Evolutionary conservation across 2,113 vertebrate genomes (phyloP), one percentile per base, ranked within the genome.

Genomic region (Peucedramus taeniatus): DNA sequence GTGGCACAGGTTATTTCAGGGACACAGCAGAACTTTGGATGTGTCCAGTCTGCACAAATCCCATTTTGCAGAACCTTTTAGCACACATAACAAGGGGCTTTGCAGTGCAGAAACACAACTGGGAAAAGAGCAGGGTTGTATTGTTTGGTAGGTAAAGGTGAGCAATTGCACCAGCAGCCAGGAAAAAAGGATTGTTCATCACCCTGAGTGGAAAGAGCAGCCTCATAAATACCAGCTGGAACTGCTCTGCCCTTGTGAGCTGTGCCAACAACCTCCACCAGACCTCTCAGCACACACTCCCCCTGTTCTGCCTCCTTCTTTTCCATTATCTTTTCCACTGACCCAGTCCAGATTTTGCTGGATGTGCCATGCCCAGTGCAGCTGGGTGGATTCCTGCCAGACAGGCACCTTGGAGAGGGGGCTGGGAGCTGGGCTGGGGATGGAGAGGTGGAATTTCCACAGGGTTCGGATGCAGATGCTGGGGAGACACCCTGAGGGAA

Each of bases 11-110:
- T 33, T 30, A 49, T 30, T 87, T 42, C 47, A 42, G 63, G 47
- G 5, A 54, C 42, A 12, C 3, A 15, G 49, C 49, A 83, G 53
- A 64, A 30, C n/a, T 57, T 2, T 0, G 1, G 9, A 7, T 2
- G 16, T 13, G 27, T 27, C 44, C 27, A 33, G 44, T 2, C 51
- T 33, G 56, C 50, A 53, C 31, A 37, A 26, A 5, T 15, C 72
- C 24, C 33, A 4, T 39, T 42, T 18, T 49, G 28, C 64, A 15
- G 2, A 33, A 23, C 56, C 26, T 59, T 75, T 70, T 13, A 17
- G 45, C 45, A n/a, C 13, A 7, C 2, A 0, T 3, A 63, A 23
- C 14, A 8, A 50, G 8, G 39, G 60, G 13, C 35, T 87, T 51
- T 51, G 37, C 76, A 54, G 69, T 30, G 60, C 87, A 78, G 70